A percentile compares a stretch with the other conserved stretches of the same genome.
Evolutionary conservation across 2,888 invertebrate species (phyloP).

Genomic region (Dryomyza anilis): DNA sequence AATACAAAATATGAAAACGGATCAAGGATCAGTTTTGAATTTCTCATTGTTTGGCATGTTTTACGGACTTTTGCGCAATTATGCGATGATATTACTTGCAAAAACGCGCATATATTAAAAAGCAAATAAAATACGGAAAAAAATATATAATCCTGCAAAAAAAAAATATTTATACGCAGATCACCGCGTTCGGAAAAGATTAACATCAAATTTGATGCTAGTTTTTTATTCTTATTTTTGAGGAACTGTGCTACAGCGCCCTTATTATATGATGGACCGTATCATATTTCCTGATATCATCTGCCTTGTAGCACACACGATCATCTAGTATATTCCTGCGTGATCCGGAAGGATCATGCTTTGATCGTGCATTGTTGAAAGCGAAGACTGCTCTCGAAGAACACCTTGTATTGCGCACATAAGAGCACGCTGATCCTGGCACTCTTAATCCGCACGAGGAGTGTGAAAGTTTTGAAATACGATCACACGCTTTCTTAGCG

Average conservation of each 20-base stretch:
- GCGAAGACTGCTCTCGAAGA: not conserved
- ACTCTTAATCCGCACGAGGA: too few species aligned
- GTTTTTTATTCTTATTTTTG: too few species aligned
- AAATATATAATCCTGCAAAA: not conserved
- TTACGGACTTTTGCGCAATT: constrained; percentile 20
- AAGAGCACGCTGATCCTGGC: too few species aligned
- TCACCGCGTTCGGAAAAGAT: not conserved
- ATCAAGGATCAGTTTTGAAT: constrained; percentile 24
- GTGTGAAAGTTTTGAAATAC: constrained; percentile 27
- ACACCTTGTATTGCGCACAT: too few species aligned
- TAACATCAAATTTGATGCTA: too few species aligned
- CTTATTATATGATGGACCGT: not conserved
- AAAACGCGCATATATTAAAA: too few species aligned
- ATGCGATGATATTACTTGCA: too few species aligned
- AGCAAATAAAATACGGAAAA: not conserved
- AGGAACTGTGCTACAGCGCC: not conserved
- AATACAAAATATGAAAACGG: constrained; percentile 14
- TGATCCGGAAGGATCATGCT: not conserved
- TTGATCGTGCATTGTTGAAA: not conserved
- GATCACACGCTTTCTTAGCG: constrained; percentile 19
- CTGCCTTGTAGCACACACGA: too few species aligned
- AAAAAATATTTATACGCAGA: not conserved
- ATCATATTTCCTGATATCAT: not conserved
- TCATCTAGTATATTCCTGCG: too few species aligned
- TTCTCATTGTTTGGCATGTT: constrained; percentile 16